Evolutionary conservation across 2,113 vertebrate species (phyloP).

Genomic region (Anhinga rufa): DNA sequence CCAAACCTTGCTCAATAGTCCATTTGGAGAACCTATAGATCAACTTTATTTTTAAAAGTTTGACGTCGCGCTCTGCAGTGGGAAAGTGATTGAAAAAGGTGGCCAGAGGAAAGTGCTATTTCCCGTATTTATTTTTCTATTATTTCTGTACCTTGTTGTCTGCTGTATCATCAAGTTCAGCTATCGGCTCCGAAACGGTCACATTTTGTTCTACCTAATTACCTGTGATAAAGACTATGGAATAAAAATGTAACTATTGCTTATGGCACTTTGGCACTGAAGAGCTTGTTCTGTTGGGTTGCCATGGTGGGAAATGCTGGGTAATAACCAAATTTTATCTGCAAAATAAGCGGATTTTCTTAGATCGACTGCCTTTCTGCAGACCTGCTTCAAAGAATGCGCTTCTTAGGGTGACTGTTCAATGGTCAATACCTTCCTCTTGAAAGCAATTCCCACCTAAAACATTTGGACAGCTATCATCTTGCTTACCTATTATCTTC

Average conservation of each 20-base stretch:
- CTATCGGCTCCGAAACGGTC: not conserved
- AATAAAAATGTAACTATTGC: not conserved
- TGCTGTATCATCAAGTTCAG: not conserved
- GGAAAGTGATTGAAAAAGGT: not conserved
- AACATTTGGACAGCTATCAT: not conserved
- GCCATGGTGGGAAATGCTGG: not conserved
- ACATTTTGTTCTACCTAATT: not conserved
- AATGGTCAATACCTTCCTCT: not conserved
- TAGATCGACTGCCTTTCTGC: not conserved
- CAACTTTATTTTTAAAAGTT: constrained; percentile 15
- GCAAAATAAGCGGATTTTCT: not conserved
- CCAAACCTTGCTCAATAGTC: not conserved
- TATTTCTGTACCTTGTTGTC: not conserved
- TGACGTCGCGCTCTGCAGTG: not conserved
- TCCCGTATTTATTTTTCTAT: not conserved
- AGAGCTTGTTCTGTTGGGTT: not conserved
- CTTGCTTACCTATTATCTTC: not conserved
- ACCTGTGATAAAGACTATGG: not conserved
- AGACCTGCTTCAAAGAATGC: not conserved
- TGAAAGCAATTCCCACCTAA: not conserved
- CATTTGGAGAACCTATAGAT: not conserved
- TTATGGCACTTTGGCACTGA: not conserved
- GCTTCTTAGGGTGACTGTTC: not conserved
- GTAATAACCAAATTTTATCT: not conserved
- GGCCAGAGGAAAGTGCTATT: not conserved